Conservation (phyloP, 2,888 invertebrate genomes). For the Cyrtodaria siliqua region DNA sequence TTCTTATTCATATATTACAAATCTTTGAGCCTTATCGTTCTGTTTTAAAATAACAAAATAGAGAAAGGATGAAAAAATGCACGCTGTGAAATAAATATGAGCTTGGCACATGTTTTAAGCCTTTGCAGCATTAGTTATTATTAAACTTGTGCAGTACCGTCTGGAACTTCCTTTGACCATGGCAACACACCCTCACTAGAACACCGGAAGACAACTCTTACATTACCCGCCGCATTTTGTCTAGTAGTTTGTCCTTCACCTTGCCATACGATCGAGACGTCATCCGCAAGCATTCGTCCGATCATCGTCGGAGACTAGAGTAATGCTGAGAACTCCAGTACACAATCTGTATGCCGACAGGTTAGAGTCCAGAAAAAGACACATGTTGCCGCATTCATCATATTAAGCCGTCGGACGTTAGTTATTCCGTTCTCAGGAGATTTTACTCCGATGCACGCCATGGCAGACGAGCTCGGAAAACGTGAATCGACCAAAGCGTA, state of each 20-base stretch:
- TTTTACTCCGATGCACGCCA: constrained; percentile 69
- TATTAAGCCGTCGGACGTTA: constrained; percentile 65
- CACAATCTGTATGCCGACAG: constrained; percentile 63
- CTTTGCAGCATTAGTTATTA: too few species aligned
- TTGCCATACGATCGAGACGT: constrained; percentile 33
- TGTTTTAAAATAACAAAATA: too few species aligned
- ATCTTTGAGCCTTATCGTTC: too few species aligned
- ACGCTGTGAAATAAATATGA: too few species aligned
- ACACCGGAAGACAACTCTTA: constrained; percentile 1
- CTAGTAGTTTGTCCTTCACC: not conserved
- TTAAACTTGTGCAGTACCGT: too few species aligned
- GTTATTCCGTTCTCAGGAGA: constrained; percentile 30
- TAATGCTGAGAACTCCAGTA: constrained; percentile 68
- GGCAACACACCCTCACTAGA: not conserved
- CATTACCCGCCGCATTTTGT: not conserved
- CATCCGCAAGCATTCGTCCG: constrained; percentile 53
- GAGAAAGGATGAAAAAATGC: too few species aligned
- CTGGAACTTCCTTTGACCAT: not conserved
- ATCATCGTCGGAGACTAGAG: constrained; percentile 59
- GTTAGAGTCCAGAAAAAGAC: constrained; percentile 53
- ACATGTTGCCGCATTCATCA: constrained; percentile 75
- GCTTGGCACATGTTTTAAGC: too few species aligned
- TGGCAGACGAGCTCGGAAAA: constrained; percentile 63
- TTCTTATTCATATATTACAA: too few species aligned
- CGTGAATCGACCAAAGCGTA: constrained; percentile 70